phyloP scores from a whole-genome alignment of 2,888 invertebrate genomes.

The Polydrusus tereticollis region DNA sequence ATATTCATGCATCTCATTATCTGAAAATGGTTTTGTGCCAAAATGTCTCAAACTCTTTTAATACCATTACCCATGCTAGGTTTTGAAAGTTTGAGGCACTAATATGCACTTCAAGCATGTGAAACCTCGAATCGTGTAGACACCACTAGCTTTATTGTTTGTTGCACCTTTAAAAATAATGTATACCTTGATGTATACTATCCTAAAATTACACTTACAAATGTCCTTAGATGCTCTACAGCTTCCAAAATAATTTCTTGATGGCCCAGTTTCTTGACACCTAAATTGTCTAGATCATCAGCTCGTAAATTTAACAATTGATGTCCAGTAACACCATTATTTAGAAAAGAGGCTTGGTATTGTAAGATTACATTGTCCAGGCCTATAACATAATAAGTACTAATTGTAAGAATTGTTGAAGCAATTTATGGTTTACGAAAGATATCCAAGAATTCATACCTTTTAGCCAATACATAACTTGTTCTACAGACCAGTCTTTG shows the following conservation, averaged over 20 bases:
- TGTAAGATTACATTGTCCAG: slow-evolving; percentile 83
- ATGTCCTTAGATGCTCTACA: slow-evolving; percentile 89
- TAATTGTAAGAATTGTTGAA: neutral
- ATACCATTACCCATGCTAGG: too few relatives aligned
- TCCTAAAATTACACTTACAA: slow-evolving; percentile 73
- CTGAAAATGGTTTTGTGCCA: too few relatives aligned
- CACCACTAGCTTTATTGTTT: too few relatives aligned
- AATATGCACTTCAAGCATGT: too few relatives aligned
- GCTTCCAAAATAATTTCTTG: slow-evolving; percentile 95
- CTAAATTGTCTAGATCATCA: slow-evolving; percentile 89
- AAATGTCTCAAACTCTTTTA: too few relatives aligned
- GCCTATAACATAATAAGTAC: slow-evolving; percentile 69
- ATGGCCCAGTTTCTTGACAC: slow-evolving; percentile 89
- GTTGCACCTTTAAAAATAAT: too few relatives aligned
- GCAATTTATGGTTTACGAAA: slow-evolving; percentile 25
- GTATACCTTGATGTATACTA: too few relatives aligned
- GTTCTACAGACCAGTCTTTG: slow-evolving; percentile 90
- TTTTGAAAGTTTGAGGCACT: too few relatives aligned
- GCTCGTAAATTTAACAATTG: slow-evolving; percentile 87
- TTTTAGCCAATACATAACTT: slow-evolving; percentile 92
- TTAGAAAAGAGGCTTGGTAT: slow-evolving; percentile 85
- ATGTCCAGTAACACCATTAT: slow-evolving; percentile 85
- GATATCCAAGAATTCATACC: slow-evolving; percentile 72
- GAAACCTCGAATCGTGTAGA: too few relatives aligned
- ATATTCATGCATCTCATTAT: too few relatives aligned